Conservation (phyloP, 2,888 invertebrate genomes). For the Podotricha telesiphe region DNA sequence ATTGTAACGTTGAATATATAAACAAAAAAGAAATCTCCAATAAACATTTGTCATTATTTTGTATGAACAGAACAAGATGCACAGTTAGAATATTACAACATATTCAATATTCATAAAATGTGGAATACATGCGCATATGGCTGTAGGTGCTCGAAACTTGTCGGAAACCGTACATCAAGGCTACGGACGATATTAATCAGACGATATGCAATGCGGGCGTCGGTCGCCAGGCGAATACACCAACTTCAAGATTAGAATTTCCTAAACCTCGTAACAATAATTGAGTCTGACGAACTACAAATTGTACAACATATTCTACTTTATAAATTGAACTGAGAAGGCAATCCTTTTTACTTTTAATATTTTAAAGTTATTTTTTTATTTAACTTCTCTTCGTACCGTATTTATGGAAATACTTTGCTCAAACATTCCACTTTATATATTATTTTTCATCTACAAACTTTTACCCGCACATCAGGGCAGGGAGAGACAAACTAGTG, state of each 20-base stretch:
- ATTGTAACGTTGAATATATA: too few species aligned
- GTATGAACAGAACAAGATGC: slow-evolving; percentile 21
- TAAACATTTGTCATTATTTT: neutral
- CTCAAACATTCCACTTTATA: neutral
- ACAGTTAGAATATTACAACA: neutral
- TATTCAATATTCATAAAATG: slow-evolving; percentile 22
- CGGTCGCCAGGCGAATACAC: slow-evolving; percentile 53
- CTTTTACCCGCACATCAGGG: too few species aligned
- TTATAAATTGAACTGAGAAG: neutral
- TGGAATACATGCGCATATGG: slow-evolving; percentile 29
- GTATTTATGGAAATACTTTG: too few species aligned
- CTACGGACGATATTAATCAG: slow-evolving; percentile 73
- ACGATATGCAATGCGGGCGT: slow-evolving; percentile 68
- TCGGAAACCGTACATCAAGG: slow-evolving; percentile 61
- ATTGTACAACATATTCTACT: slow-evolving; percentile 29
- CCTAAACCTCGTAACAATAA: slow-evolving; percentile 67
- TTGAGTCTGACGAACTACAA: slow-evolving; percentile 65
- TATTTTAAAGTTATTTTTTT: neutral
- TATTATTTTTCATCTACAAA: too few species aligned
- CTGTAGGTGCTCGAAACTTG: slow-evolving; percentile 56
- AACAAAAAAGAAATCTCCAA: neutral
- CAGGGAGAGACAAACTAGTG: too few species aligned
- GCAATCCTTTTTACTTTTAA: neutral
- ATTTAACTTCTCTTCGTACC: neutral
- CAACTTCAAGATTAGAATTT: slow-evolving; percentile 73